A percentile compares a stretch with the other conserved stretches of the same genome.
phyloP scores from a whole-genome alignment of 1,140 invertebrate species.

The Dendrolimus kikuchii region DNA sequence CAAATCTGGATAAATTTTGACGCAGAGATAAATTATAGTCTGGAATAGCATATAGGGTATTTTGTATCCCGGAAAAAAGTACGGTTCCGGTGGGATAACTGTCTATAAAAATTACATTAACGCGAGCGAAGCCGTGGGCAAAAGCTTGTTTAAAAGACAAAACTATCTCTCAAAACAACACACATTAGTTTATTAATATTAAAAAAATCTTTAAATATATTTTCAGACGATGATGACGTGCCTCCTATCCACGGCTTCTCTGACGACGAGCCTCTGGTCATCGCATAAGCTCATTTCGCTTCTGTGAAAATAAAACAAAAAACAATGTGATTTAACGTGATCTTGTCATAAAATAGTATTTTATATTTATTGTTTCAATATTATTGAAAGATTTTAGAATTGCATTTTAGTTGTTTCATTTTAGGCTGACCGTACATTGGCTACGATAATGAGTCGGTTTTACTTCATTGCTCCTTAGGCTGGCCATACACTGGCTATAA shows the following conservation, averaged over 20 bases:
- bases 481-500: background rate
- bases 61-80: no score
- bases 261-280: slow-evolving; percentile 93
- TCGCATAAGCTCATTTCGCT: slow-evolving; percentile 75
- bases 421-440: background rate
- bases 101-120: no score
- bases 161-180: slow-evolving; percentile 5
- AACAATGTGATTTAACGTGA: slow-evolving; percentile 38
- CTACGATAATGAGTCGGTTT: no score
- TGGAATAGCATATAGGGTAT: no score
- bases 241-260: slow-evolving; percentile 91
- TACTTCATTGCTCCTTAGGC: no score
- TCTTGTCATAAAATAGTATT: slow-evolving; percentile 44
- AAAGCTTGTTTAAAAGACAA: no score
- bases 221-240: slow-evolving; percentile 88
- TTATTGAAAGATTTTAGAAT: background rate
- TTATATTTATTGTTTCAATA: slow-evolving; percentile 7
- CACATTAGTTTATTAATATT: slow-evolving; percentile 4
- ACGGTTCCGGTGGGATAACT: no score
- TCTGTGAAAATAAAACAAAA: slow-evolving; percentile 12
- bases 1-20: no score
- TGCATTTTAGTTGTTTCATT: background rate
- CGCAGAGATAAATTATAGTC: no score
- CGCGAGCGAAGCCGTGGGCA: no score
- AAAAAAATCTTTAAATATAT: slow-evolving; percentile 20